Evolutionary conservation across 2,113 vertebrate genomes (phyloP).

Genomic region (Eretmochelys imbricata): DNA sequence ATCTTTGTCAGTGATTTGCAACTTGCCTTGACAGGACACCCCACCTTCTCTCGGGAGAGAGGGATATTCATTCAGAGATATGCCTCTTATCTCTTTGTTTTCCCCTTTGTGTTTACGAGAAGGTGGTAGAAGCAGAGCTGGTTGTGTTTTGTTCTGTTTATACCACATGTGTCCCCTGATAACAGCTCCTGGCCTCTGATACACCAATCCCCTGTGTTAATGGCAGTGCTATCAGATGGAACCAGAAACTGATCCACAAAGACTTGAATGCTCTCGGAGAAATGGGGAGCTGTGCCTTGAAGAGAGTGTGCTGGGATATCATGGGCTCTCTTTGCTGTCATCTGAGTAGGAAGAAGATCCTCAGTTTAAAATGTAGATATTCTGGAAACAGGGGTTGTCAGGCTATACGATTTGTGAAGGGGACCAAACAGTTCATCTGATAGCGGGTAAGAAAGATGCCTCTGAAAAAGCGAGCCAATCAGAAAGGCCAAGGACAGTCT

Average conservation of each 20-base stretch:
- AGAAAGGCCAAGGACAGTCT: neutral
- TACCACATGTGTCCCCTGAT: neutral
- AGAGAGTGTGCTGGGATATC: neutral
- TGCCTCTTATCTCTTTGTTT: neutral
- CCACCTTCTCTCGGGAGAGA: neutral
- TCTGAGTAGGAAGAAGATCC: neutral
- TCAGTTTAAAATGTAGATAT: neutral
- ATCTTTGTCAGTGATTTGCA: neutral
- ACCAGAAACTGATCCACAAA: neutral
- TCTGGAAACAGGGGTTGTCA: neutral
- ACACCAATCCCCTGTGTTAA: neutral
- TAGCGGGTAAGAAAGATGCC: no score
- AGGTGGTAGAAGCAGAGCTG: neutral
- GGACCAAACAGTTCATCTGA: neutral
- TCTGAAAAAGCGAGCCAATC: neutral
- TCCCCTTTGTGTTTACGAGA: neutral
- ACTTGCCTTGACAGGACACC: neutral
- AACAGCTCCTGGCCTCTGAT: neutral
- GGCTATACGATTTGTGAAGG: neutral
- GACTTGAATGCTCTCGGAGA: no score
- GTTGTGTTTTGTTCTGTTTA: neutral
- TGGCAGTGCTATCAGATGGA: neutral
- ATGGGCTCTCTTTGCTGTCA: neutral
- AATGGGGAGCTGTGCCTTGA: no score
- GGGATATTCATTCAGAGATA: neutral